Evolutionary conservation across 2,113 vertebrate species (phyloP).

Genomic region (Mellivora capensis): DNA sequence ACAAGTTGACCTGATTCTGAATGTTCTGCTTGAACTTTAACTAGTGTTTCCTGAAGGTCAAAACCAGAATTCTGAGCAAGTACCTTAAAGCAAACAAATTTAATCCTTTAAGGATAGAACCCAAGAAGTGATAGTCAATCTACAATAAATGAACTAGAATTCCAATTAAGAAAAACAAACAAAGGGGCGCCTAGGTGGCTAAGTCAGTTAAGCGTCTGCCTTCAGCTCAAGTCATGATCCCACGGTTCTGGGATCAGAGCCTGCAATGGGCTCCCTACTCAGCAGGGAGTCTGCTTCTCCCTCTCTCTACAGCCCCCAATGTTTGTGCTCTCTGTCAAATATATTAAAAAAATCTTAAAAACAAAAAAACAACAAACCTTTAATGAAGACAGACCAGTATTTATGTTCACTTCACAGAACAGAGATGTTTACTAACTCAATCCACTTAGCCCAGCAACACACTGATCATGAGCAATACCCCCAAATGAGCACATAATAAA

Average conservation of each 20-base stretch:
- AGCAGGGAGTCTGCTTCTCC: background rate
- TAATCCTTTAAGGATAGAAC: background rate
- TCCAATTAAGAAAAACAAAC: background rate
- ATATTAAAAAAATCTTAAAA: background rate
- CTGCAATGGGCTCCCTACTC: too few species aligned
- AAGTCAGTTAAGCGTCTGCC: background rate
- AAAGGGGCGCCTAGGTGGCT: background rate
- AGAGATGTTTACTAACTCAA: background rate
- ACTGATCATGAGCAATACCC: background rate
- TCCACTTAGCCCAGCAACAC: background rate
- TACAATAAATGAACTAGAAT: background rate
- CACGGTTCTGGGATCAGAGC: background rate
- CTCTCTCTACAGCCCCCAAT: background rate
- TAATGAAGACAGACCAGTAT: background rate
- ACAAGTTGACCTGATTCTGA: slow-evolving; percentile 83
- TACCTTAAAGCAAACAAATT: slow-evolving; percentile 83
- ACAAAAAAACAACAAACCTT: background rate
- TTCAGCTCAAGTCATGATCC: background rate
- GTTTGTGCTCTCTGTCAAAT: background rate
- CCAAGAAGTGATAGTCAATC: background rate
- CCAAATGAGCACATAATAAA: background rate
- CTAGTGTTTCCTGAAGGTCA: slow-evolving; percentile 94
- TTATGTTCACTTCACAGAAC: background rate
- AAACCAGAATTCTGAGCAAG: slow-evolving; percentile 97
- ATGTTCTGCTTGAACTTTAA: slow-evolving; percentile 94